These are phyloP conservation scores for Polypterus bichir DNA, from an alignment of 2,113 vertebrate genomes.

Conservation along the genomic window DNA sequence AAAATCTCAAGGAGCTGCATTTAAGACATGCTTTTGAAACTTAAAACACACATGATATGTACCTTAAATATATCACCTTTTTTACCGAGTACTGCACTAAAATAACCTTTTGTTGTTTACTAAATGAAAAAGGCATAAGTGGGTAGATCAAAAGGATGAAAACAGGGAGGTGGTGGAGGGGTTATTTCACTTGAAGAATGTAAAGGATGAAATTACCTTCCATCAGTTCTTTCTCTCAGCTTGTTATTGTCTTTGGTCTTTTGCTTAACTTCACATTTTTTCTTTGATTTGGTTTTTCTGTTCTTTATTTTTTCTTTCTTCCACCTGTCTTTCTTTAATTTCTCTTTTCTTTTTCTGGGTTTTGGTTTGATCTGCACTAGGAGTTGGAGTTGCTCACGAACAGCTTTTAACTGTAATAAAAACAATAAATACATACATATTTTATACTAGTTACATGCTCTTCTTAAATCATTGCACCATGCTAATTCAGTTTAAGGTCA, in stretches of 20 bases:
- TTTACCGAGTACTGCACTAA: no score
- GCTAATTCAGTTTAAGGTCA: no score
- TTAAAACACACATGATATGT: no score
- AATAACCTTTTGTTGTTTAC: no score
- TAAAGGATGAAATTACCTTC: background rate
- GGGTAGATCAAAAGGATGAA: no score
- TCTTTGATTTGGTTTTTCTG: conserved; percentile 29
- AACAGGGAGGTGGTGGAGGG: no score
- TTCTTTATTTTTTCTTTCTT: conserved; percentile 34
- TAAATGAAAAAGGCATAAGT: no score
- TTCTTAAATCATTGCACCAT: no score
- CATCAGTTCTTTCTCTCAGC: conserved; percentile 30
- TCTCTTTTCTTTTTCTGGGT: conserved; percentile 51
- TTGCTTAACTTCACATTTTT: conserved; percentile 29
- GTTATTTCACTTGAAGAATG: no score
- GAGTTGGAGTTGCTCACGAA: conserved; percentile 60
- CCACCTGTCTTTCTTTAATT: conserved; percentile 46
- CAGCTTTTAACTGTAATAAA: conserved; percentile 54
- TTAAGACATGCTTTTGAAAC: no score
- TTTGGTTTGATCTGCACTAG: conserved; percentile 51
- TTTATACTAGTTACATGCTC: background rate
- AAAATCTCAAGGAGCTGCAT: no score
- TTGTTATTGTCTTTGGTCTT: conserved; percentile 20
- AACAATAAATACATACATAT: conserved; percentile 3
- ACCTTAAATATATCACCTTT: no score